A percentile compares a stretch with the other conserved stretches of the same genome.
Evolutionary conservation across 2,888 invertebrate genomes (phyloP).

Genomic region (Macaria notata): DNA sequence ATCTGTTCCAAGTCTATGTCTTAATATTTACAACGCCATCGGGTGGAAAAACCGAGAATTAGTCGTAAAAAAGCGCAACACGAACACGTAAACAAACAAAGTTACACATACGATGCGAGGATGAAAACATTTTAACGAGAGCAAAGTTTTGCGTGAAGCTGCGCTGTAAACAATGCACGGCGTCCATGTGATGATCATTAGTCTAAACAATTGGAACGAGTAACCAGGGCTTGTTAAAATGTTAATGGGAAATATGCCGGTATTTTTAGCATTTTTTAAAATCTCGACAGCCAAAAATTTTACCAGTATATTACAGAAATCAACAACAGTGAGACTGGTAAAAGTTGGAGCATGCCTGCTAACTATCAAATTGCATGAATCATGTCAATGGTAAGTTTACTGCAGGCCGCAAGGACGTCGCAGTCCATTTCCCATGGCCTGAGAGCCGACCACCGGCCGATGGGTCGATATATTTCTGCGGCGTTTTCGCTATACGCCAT

Average conservation of each 20-base stretch:
- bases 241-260: not conserved
- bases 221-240: constrained; percentile 36
- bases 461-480: constrained; percentile 79
- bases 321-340: constrained; percentile 9
- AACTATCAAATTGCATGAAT: constrained; percentile 32
- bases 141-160: constrained; percentile 10
- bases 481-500: constrained; percentile 63
- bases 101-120: constrained; percentile 7
- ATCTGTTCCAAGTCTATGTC: too few species aligned
- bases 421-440: constrained; percentile 58
- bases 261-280: too few species aligned
- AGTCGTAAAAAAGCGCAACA: constrained; percentile 27
- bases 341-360: constrained; percentile 29
- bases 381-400: constrained; percentile 44
- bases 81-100: constrained; percentile 30
- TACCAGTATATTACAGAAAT: too few species aligned
- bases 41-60: constrained; percentile 15
- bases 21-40: constrained; percentile 14
- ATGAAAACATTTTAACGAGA: constrained; percentile 28
- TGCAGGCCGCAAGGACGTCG: constrained; percentile 58
- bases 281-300: too few species aligned
- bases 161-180: constrained; percentile 28
- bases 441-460: constrained; percentile 54
- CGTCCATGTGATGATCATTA: constrained; percentile 24
- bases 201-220: constrained; percentile 26